Evolutionary conservation across 2,797 vertebrate species (phyloP).

Genomic region (Enteromius anoplus): DNA sequence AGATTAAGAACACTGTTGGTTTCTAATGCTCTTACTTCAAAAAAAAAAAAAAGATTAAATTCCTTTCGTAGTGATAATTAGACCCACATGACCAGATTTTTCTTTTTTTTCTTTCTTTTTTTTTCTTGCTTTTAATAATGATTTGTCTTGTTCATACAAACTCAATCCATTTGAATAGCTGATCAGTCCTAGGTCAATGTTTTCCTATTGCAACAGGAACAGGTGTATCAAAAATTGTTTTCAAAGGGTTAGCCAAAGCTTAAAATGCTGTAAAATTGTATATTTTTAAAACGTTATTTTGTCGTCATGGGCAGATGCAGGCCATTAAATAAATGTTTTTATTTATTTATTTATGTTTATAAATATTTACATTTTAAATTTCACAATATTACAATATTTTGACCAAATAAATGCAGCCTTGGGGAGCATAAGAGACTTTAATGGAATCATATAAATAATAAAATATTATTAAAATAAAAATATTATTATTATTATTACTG

Average conservation of each 20-base stretch:
- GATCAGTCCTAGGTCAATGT: not conserved
- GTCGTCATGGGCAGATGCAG: not conserved
- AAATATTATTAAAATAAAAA: too few relatives aligned
- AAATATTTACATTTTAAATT: not conserved
- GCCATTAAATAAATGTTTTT: not conserved
- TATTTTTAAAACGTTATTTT: not conserved
- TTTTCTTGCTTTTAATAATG: conserved; percentile 6
- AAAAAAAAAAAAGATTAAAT: conserved; percentile 60
- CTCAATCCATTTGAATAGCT: not conserved
- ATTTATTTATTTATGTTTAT: not conserved
- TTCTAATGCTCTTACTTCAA: conserved; percentile 73
- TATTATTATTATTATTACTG: not conserved
- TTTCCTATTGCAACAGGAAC: not conserved
- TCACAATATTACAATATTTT: not conserved
- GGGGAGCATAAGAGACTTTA: not conserved
- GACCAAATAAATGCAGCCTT: not conserved
- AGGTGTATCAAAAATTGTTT: not conserved
- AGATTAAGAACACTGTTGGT: conserved; percentile 74
- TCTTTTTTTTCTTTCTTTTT: not conserved
- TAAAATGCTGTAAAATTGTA: not conserved
- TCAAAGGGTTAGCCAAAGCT: not conserved
- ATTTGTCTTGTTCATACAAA: conserved; percentile 9
- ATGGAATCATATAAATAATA: not conserved
- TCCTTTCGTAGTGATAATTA: conserved; percentile 55
- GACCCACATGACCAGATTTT: conserved; percentile 64